Conservation (phyloP, 2,888 invertebrate genomes). For the Cryptophagus acutangulus region DNA sequence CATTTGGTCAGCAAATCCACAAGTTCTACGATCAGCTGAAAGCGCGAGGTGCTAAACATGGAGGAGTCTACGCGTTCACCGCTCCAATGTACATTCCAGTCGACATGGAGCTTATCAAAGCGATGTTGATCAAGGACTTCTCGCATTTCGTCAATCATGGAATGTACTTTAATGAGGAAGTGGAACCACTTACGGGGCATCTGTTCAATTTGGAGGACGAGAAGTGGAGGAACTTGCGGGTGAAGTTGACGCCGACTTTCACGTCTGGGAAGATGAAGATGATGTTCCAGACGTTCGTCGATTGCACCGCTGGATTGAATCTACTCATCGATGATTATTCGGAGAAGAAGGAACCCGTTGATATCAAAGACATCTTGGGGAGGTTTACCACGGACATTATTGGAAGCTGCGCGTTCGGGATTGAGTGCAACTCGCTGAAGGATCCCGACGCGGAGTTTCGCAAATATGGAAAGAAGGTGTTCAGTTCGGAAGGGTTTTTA, state of each 20-base stretch:
- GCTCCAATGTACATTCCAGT: conserved; percentile 23
- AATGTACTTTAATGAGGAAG: conserved; percentile 52
- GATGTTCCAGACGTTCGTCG: conserved; percentile 56
- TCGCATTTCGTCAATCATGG: conserved; percentile 58
- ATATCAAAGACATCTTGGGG: conserved; percentile 47
- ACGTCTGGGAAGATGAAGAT: conserved; percentile 60
- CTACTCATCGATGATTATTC: background rate
- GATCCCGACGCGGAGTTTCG: conserved; percentile 50
- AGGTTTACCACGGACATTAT: conserved; percentile 51
- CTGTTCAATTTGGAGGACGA: conserved; percentile 53
- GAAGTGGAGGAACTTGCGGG: conserved; percentile 57
- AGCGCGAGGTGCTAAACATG: conserved; percentile 20
- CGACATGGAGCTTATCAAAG: conserved; percentile 31
- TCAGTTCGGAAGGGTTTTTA: background rate
- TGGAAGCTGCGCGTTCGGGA: conserved; percentile 54
- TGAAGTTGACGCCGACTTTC: conserved; percentile 59
- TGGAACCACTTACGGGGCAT: conserved; percentile 54
- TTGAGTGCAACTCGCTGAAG: conserved; percentile 52
- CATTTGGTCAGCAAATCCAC: conserved; percentile 14
- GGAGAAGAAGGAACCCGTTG: conserved; percentile 23
- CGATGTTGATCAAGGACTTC: conserved; percentile 56
- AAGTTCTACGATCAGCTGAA: conserved; percentile 23
- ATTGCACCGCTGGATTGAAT: conserved; percentile 29
- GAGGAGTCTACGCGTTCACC: conserved; percentile 27
- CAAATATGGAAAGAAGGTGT: conserved; percentile 1